A percentile compares a stretch with the other conserved stretches of the same genome.
Evolutionary conservation across 2,888 invertebrate genomes (phyloP).

Genomic region (Disparrhopalites patrizii): DNA sequence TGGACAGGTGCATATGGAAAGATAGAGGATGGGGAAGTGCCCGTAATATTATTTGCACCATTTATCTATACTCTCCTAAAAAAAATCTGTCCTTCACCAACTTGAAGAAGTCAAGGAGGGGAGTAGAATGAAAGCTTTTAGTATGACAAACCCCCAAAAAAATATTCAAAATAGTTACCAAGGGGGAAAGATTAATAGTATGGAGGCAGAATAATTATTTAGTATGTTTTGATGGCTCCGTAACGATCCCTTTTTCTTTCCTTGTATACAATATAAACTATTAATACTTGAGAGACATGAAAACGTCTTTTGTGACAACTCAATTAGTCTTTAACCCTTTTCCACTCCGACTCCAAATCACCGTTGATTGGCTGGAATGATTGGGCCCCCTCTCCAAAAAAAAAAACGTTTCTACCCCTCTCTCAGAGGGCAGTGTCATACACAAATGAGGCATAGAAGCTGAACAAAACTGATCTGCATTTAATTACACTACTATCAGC

Average conservation of each 20-base stretch:
- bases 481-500: slow-evolving; percentile 28
- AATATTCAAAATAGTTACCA: too few species aligned
- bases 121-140: neutral
- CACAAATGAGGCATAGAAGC: slow-evolving; percentile 14
- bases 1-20: too few species aligned
- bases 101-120: neutral
- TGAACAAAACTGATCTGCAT: slow-evolving; percentile 24
- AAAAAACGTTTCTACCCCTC: too few species aligned
- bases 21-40: too few species aligned
- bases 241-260: too few species aligned
- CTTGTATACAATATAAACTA: too few species aligned
- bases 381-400: neutral
- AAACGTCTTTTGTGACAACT: slow-evolving; percentile 21
- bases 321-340: slow-evolving; percentile 27
- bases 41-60: too few species aligned
- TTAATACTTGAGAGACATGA: too few species aligned
- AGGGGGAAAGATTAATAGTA: slow-evolving; percentile 14
- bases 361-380: neutral
- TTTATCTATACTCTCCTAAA: too few species aligned
- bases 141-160: too few species aligned
- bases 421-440: slow-evolving; percentile 18
- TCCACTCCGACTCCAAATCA: too few species aligned
- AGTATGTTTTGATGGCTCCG: slow-evolving; percentile 19
- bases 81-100: neutral
- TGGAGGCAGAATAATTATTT: slow-evolving; percentile 3